Evolutionary conservation across 2,797 vertebrate species (phyloP), one percentile per base, ranked within the genome.

Genomic region (Cygnus olor): DNA sequence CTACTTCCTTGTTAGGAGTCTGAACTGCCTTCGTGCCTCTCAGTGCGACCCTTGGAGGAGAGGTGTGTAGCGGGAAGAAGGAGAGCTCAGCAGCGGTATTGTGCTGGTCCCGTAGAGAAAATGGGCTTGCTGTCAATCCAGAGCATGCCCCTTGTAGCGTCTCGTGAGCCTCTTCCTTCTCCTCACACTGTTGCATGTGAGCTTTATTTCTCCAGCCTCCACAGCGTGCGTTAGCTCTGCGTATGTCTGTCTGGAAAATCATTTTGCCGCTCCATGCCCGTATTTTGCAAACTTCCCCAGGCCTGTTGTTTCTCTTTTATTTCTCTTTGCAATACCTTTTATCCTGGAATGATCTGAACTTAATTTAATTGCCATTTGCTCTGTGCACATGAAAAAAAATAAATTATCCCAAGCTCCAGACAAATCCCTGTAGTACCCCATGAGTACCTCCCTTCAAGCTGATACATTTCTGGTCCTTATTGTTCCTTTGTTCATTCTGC

Each of bases 341-440:
- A 56, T 82, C 94, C 93, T 94, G 85, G 80, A 94, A 82, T 80
- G 80, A 88, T 87, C 60, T 63, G 85, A 88, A 82, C 72, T 80
- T 91, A 97, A 95, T 95, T 94, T 82, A 51, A 91, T 89, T 93
- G 73, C 74, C 70, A 61, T 95, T 96, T 94, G 87, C 77, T 95
- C 85, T 80, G 53, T 86, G 76, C 82, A 89, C 94, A 90, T 97
- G 96, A 97, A 97, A 96, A 95, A 97, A 95, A 96, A 97, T 51
- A 80, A 95, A 84, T 92, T 87, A 76, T 89, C 87, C 70, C 86
- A 95, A 76, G 72, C 88, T 89, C 53, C 94, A 95, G 85, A 73
- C 14, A 19, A 69, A 69, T 93, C 94, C 94, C 82, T 7, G 32
- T 86, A 81, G 96, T 86, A 82, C 70, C 92, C 85, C 2, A 28